Conservation (phyloP, 1,140 invertebrate genomes). For the Amyelois transitella region DNA sequence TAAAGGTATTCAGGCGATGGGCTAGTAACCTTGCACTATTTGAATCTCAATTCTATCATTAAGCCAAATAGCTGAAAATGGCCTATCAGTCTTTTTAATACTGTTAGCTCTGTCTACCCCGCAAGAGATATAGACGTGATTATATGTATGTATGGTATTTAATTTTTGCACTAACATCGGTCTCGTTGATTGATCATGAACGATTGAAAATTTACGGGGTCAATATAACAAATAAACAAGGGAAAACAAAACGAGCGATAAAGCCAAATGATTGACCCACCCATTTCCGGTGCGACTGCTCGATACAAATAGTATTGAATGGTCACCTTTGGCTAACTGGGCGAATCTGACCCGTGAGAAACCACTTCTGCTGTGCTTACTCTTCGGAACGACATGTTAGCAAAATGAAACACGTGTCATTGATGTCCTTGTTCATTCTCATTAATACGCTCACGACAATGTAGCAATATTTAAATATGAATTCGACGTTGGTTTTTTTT, state of each 20-base stretch:
- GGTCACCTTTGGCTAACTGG: constrained; percentile 38
- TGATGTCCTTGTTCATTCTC: neutral
- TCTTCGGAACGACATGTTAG: neutral
- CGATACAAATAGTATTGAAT: constrained; percentile 44
- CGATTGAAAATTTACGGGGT: neutral
- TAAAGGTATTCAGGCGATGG: too few species aligned
- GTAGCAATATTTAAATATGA: neutral
- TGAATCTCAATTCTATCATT: too few species aligned
- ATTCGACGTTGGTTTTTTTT: neutral
- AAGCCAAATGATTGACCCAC: constrained; percentile 35
- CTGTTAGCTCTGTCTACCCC: too few species aligned
- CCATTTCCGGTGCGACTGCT: constrained; percentile 39
- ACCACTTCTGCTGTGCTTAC: constrained; percentile 12
- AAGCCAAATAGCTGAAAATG: too few species aligned
- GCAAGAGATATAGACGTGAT: too few species aligned
- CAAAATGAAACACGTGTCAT: neutral
- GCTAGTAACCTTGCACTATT: too few species aligned
- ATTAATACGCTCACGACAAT: neutral
- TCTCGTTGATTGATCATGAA: neutral
- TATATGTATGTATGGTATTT: too few species aligned
- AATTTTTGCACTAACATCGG: too few species aligned
- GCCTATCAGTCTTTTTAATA: too few species aligned
- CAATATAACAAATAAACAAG: constrained; percentile 2
- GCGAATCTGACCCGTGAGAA: constrained; percentile 57
- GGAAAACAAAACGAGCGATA: constrained; percentile 34